Evolutionary conservation across 64 coral and sea anemone genomes (phyloP).

Genomic region (Cladopsammia gracilis): DNA sequence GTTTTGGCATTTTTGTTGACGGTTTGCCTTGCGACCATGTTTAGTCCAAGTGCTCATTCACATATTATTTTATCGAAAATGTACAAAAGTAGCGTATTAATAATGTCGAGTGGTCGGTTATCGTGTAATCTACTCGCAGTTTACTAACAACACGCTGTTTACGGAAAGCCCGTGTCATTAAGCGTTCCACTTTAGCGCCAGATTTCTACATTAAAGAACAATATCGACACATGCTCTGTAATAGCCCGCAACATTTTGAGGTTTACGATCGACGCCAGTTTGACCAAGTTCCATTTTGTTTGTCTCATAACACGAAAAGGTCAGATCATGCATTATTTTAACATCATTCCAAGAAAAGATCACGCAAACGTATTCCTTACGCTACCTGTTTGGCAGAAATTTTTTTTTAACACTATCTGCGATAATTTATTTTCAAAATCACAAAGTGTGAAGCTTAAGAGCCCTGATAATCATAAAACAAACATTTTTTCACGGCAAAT

Average conservation of each 20-base stretch:
- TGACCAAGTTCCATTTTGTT: background rate
- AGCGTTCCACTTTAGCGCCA: background rate
- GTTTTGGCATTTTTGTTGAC: too few species aligned
- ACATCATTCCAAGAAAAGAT: background rate
- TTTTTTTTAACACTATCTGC: background rate
- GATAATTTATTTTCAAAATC: background rate
- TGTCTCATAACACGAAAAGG: background rate
- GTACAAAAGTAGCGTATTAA: background rate
- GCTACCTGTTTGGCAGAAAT: background rate
- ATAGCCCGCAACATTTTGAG: background rate
- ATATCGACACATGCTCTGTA: constrained; percentile 38
- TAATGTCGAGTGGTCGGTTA: background rate
- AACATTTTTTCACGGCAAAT: constrained; percentile 49
- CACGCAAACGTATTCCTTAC: background rate
- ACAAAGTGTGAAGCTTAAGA: background rate
- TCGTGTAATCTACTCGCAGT: background rate
- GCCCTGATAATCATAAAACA: constrained; percentile 30
- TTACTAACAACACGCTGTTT: constrained; percentile 39
- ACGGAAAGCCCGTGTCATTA: background rate
- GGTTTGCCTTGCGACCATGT: too few species aligned
- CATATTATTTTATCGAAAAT: background rate
- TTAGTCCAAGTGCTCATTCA: too few species aligned
- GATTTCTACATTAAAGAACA: constrained; percentile 17
- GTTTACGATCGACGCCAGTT: background rate
- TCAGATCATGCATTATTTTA: background rate